Base-by-base conservation (phyloP, 2,888 invertebrate genomes). In the Brachyopa scutellaris region DNA sequence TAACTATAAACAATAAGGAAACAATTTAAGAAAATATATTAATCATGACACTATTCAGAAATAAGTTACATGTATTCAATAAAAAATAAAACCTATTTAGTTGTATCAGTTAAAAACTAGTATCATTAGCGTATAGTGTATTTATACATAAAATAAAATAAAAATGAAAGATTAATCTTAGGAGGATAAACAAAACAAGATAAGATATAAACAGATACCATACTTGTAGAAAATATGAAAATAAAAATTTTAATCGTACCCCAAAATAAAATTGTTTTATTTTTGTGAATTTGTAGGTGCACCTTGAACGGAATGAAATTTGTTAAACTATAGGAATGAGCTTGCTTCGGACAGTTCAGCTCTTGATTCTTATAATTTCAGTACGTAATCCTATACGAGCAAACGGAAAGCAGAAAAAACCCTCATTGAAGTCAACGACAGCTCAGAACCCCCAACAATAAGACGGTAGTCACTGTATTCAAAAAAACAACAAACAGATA, bases 191-290 rank as follows among this genome's bases (percentile, higher is more conserved):
- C 33, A 62, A 79, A 47, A 53, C 62, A 64, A 82, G 42, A 59
- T 82, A 82, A 72, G 40, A 57, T 66, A 42, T 64, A 64, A 76
- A 31, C 38, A 51, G 53, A 76, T 64, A 38, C 29, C 64, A 47
- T 67, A 77, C 15, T 61, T 76, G 77, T 82, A 82, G 82, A 77
- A 82, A 77, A 82, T 72, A 77, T 77, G 72, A 77, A 70, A 82
- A 82, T 82, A 82, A 82, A n/a, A 82, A 82, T 61, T 66, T 82
- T 77, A 82, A 76, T 72, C 82, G 70, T 82, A 77, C 51, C 77
- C 64, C 42, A 57, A 51, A 51, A 23, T 42, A 29, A 1, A 19
- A 23, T 15, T 36, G 5, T 36, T 64, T 26, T 53, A 11, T 59
- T 49, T 42, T 51, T 11, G n/a, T 33, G n/a, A 33, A 33, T n/a